Evolutionary conservation across 1,140 invertebrate species (phyloP).

Genomic region (Samia ricini): DNA sequence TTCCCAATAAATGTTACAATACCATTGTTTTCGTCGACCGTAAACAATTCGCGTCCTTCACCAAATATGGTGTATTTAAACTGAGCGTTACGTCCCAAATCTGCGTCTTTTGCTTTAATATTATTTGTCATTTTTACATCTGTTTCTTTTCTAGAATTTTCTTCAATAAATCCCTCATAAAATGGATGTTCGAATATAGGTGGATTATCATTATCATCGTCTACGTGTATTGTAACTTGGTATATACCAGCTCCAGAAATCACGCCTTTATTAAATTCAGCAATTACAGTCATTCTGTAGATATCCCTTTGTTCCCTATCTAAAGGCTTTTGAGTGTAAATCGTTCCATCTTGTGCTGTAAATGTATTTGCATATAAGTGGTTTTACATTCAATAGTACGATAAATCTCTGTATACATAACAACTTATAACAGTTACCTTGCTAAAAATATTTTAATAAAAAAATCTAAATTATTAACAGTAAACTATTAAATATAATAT

Average conservation of each 20-base stretch:
- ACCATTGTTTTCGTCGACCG: constrained; percentile 84
- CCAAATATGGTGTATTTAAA: constrained; percentile 86
- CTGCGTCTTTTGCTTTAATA: constrained; percentile 86
- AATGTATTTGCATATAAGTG: constrained; percentile 13
- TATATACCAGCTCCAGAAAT: constrained; percentile 84
- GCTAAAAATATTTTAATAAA: too few relatives aligned
- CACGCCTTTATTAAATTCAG: constrained; percentile 83
- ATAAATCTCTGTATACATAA: not conserved
- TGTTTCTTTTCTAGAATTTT: constrained; percentile 86
- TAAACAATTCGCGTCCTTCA: constrained; percentile 86
- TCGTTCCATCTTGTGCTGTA: constrained; percentile 83
- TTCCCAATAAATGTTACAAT: constrained; percentile 80
- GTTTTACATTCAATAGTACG: not conserved
- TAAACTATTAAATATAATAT: not conserved
- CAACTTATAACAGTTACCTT: too few relatives aligned
- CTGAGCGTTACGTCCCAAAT: constrained; percentile 87
- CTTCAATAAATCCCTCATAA: constrained; percentile 88
- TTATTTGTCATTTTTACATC: constrained; percentile 84
- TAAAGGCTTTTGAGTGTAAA: constrained; percentile 85
- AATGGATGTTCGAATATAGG: constrained; percentile 85
- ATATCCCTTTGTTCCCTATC: constrained; percentile 87
- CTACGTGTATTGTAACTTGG: constrained; percentile 87
- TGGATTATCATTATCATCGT: constrained; percentile 95
- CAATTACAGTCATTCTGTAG: constrained; percentile 89
- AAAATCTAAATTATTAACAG: too few relatives aligned